Evolutionary conservation across 2,113 vertebrate genomes (phyloP), one percentile per base, ranked within the genome.

Genomic region (Gila orcuttii): DNA sequence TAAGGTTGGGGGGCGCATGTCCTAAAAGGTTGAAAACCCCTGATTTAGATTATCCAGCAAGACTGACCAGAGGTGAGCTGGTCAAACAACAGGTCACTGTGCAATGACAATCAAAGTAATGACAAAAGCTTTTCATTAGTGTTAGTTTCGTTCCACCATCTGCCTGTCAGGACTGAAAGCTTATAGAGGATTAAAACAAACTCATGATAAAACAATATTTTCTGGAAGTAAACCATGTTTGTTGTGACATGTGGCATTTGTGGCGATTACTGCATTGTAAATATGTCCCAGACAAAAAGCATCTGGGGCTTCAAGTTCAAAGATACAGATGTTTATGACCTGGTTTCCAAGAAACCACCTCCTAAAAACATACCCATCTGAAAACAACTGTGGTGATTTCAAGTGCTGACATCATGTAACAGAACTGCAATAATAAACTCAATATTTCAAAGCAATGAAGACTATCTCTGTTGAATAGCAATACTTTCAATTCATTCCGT

Each of bases 201-300:
- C 31, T 62, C 33, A 28, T n/a, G 62, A 45, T 80, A 45, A 60
- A 79, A 50, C 11, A 36, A 25, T 45, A 80, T n/a, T 80, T 80
- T 39, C 62, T 80, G 21, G 39, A 80, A 62, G 6, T n/a, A 80
- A 62, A 80, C 57, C 57, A 80, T 66, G 25, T 80, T 42, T 59
- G 21, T 42, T 59, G 21, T 60, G 57, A 62, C 21, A 25, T 74
- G 55, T 42, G 21, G 57, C 21, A 42, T 79, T 60, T n/a, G 23
- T 7, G 9, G 9, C 11, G 15, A 60, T 42, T 60, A 62, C 57
- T 25, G 55, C 55, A 79, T 23, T 42, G 57, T 33, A 45, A 79
- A 79, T 79, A 79, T n/a, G 55, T 79, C 33, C 31, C 77, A n/a
- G 77, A 79, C 77, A 25, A 36, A 60, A 11, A n/a, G 11, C 8